Percentiles rank a stretch among this genome's conserved stretches.
Conservation (phyloP, 1,140 invertebrate species). For the Idris sp. region DNA sequence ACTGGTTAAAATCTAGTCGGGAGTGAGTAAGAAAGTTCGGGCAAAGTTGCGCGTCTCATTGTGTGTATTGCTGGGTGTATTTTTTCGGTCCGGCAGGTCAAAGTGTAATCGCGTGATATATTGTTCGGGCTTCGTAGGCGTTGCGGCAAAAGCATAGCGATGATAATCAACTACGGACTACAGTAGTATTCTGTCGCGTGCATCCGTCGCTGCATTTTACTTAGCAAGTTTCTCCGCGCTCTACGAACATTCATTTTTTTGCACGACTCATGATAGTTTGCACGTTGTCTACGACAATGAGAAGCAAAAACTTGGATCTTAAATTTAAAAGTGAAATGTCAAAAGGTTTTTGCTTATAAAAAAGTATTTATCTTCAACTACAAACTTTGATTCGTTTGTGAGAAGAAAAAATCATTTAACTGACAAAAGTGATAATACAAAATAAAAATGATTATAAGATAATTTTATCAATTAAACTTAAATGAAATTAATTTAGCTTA, state of each 20-base stretch:
- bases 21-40: slow-evolving; percentile 40
- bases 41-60: slow-evolving; percentile 27
- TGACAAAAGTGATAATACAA: too few relatives aligned
- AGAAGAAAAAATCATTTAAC: too few relatives aligned
- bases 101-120: slow-evolving; percentile 46
- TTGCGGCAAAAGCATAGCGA: slow-evolving; percentile 32
- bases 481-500: too few relatives aligned
- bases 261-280: slow-evolving; percentile 43
- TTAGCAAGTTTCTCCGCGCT: slow-evolving; percentile 44
- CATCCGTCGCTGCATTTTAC: slow-evolving; percentile 52
- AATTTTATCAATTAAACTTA: too few relatives aligned
- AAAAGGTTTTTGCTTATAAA: slow-evolving; percentile 8
- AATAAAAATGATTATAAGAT: too few relatives aligned
- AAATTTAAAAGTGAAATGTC: slow-evolving; percentile 42
- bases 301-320: slow-evolving; percentile 16
- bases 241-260: slow-evolving; percentile 53
- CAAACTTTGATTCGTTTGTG: too few relatives aligned
- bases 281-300: slow-evolving; percentile 7
- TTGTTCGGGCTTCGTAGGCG: slow-evolving; percentile 22
- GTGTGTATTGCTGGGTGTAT: slow-evolving; percentile 14
- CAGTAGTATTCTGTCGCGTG: slow-evolving; percentile 41
- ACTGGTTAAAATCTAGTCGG: slow-evolving; percentile 27
- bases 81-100: slow-evolving; percentile 41
- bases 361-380: slow-evolving; percentile 37
- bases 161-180: slow-evolving; percentile 43